Base-by-base conservation (phyloP, 2,888 invertebrate genomes). In the Leptarthrus brevirostris region DNA sequence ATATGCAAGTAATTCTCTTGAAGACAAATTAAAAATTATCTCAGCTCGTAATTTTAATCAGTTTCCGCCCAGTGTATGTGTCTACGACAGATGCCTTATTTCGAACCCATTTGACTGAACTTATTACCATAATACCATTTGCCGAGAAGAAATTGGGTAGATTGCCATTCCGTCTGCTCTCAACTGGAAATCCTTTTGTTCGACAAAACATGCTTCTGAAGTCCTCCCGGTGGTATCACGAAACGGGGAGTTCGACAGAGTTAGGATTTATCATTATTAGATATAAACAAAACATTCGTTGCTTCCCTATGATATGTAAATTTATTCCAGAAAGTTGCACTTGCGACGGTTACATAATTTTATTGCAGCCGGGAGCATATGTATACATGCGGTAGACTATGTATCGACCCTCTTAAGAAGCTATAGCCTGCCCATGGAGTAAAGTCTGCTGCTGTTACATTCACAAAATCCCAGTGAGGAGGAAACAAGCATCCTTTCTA, bases 71-170 rank as follows among this genome's bases (percentile, higher is more conserved):
- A 10, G 22, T 18, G 58, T 36, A 26, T 54, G 56, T 56, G 58
- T n/a, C 58, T 20, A 36, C 20, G 58, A 58, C 58, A 58, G 58
- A 58, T 58, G 58, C 36, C n/a, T 58, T 58, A 58, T 36, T 58
- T 58, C 36, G 18, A 58, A 18, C 34, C 58, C 58, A 58, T 58
- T 58, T 58, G 36, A 58, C 36, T 58, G 18, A 58, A 36, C 36
- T 58, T 34, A 58, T 58, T 58, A 58, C 22, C 58, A 58, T 58
- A 58, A 58, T 58, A 36, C 36, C 4, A 58, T 58, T 58, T 58
- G 10, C 20, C 58, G 12, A 16, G 12, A 18, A 40, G 40, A 40
- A 58, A 58, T 36, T 20, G 58, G 58, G 36, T 58, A 58, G 36
- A 58, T 22, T 58, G 10, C 36, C 12, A 34, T 16, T 12, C 10